Evolutionary conservation across 2,888 invertebrate genomes (phyloP).

Genomic region (Pristionchus maxplancki): DNA sequence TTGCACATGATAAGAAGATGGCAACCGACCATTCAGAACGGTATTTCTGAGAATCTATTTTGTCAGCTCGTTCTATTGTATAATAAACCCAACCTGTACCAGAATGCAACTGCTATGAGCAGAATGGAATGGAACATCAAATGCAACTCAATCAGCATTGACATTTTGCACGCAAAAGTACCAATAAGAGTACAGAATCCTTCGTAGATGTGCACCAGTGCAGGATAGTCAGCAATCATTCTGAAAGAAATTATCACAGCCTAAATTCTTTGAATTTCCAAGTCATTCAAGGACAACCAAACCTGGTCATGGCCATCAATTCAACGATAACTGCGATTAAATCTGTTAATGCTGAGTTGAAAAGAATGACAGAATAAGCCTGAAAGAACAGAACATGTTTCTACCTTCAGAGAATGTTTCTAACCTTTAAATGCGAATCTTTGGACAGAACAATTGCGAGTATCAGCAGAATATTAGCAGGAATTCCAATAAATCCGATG

Average conservation of each 20-base stretch:
- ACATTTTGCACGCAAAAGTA: background rate
- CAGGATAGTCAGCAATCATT: constrained; percentile 9
- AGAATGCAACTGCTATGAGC: constrained; percentile 2
- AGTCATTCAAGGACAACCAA: background rate
- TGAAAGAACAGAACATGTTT: background rate
- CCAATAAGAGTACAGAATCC: background rate
- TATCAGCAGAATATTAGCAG: background rate
- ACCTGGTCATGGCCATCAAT: constrained; percentile 11
- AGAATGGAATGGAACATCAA: background rate
- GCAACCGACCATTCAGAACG: background rate
- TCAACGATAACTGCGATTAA: background rate
- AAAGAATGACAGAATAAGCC: background rate
- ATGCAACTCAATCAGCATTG: background rate
- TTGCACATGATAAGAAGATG: background rate
- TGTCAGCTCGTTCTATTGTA: background rate
- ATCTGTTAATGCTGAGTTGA: background rate
- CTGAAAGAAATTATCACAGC: background rate
- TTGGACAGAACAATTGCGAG: background rate
- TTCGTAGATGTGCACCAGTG: background rate
- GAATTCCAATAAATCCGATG: background rate
- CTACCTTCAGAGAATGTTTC: background rate
- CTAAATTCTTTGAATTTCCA: background rate
- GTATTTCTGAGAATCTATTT: background rate
- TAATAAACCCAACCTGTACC: background rate
- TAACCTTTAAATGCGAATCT: background rate